phyloP scores from a whole-genome alignment of 2,888 invertebrate species.

The Gastracanthus pulcherrimus region DNA sequence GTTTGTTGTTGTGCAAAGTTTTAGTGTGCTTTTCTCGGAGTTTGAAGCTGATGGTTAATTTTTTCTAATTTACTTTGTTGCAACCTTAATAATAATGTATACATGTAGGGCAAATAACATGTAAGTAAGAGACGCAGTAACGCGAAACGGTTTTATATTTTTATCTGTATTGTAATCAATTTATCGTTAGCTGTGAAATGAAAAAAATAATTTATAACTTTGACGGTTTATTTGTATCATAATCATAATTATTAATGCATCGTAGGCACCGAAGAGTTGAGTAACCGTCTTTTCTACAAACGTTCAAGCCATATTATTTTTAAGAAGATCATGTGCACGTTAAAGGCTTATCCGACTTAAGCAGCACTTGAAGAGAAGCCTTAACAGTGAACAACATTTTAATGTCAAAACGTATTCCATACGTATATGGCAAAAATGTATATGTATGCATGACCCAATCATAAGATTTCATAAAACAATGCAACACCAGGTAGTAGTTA shows the following conservation, averaged over 20 bases:
- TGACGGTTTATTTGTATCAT: too few species aligned
- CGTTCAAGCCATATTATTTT: not conserved
- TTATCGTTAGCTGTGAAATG: not conserved
- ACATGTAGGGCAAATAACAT: too few species aligned
- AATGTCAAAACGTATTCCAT: not conserved
- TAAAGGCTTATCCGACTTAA: not conserved
- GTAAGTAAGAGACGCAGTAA: too few species aligned
- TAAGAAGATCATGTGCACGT: constrained; percentile 1
- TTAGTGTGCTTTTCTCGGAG: not conserved
- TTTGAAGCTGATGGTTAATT: not conserved
- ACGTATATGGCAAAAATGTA: not conserved
- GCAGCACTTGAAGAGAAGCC: constrained; percentile 26
- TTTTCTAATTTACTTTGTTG: not conserved
- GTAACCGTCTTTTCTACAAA: not conserved
- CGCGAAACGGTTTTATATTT: too few species aligned
- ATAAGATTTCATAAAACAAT: not conserved
- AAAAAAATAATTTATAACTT: too few species aligned
- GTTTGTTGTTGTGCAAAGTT: not conserved
- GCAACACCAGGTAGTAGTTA: not conserved
- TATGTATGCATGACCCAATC: not conserved
- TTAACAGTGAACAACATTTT: not conserved
- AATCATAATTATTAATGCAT: too few species aligned
- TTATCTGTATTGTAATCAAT: not conserved
- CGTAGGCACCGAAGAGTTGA: too few species aligned
- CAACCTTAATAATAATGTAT: too few species aligned